Evolutionary conservation across 2,888 invertebrate species (phyloP).

Genomic region (Cataglyphis livida): DNA sequence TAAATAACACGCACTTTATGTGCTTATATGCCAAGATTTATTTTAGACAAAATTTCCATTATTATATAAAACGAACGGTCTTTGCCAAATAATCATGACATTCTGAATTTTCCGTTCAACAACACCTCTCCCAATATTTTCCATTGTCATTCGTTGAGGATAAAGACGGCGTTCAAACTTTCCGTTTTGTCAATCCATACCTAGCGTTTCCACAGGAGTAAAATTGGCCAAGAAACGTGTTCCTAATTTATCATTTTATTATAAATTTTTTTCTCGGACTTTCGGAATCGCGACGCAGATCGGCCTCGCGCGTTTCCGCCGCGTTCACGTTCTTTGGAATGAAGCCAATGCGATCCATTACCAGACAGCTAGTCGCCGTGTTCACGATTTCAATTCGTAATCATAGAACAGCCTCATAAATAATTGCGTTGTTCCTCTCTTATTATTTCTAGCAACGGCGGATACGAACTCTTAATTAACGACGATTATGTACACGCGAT

Average conservation of each 20-base stretch:
- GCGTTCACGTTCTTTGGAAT: conserved; percentile 55
- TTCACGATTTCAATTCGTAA: conserved; percentile 42
- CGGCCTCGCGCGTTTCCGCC: conserved; percentile 37
- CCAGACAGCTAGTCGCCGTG: conserved; percentile 66
- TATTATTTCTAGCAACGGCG: conserved; percentile 11
- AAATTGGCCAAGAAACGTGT: background rate
- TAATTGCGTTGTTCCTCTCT: conserved; percentile 25
- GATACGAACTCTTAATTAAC: conserved; percentile 24
- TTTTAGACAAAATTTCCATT: background rate
- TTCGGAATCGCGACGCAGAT: conserved; percentile 40
- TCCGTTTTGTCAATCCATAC: background rate
- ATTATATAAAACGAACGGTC: background rate
- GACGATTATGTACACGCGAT: conserved; percentile 18
- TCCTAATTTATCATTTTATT: background rate
- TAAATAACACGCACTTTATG: background rate
- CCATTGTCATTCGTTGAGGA: conserved; percentile 17
- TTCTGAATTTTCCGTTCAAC: conserved; percentile 10
- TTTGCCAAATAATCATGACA: conserved; percentile 25
- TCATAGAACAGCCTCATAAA: conserved; percentile 41
- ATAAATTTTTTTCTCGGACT: conserved; percentile 36
- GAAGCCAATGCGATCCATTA: conserved; percentile 59
- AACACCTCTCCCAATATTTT: conserved; percentile 10
- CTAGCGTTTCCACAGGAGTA: background rate
- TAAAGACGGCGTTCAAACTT: conserved; percentile 4
- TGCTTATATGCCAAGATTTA: background rate